These are phyloP conservation scores for Xylophagus ater DNA, from an alignment of 2,888 invertebrate species.

Conservation along the genomic window DNA sequence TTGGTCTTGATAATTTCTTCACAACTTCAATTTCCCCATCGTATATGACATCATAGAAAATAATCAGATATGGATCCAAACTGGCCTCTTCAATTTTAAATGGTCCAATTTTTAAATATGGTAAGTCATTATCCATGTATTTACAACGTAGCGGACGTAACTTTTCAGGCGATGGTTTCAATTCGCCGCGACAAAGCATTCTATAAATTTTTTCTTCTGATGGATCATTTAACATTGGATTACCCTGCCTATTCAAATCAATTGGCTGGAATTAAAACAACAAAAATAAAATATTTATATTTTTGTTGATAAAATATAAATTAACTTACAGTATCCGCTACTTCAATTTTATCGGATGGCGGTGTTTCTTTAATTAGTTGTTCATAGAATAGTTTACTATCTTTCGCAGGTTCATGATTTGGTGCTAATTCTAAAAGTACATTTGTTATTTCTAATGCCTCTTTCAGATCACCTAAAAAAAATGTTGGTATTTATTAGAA, in stretches of 20 bases:
- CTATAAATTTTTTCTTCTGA: too few species aligned
- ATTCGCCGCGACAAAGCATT: constrained; percentile 45
- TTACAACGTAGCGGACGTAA: constrained; percentile 32
- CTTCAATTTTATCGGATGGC: constrained; percentile 42
- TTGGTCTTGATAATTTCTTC: constrained; percentile 42
- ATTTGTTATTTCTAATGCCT: constrained; percentile 79
- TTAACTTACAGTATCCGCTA: constrained; percentile 35
- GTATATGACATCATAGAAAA: constrained; percentile 47
- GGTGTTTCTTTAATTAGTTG: constrained; percentile 54
- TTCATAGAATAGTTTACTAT: constrained; percentile 85
- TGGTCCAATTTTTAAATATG: constrained; percentile 39
- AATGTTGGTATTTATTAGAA: not conserved
- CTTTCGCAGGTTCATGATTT: constrained; percentile 71
- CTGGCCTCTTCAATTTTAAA: constrained; percentile 43
- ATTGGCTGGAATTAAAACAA: constrained; percentile 23
- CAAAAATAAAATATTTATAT: too few species aligned
- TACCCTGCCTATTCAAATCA: too few species aligned
- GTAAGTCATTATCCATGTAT: constrained; percentile 31
- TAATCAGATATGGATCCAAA: constrained; percentile 41
- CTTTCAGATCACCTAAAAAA: constrained; percentile 61
- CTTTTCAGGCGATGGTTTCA: constrained; percentile 36
- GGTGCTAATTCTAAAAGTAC: constrained; percentile 71
- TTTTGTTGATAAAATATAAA: too few species aligned
- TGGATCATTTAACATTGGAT: too few species aligned
- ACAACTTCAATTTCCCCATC: constrained; percentile 47